These are phyloP conservation scores for Hipposideros larvatus DNA, from an alignment of 2,797 vertebrate genomes.

Conservation along the genomic window DNA sequence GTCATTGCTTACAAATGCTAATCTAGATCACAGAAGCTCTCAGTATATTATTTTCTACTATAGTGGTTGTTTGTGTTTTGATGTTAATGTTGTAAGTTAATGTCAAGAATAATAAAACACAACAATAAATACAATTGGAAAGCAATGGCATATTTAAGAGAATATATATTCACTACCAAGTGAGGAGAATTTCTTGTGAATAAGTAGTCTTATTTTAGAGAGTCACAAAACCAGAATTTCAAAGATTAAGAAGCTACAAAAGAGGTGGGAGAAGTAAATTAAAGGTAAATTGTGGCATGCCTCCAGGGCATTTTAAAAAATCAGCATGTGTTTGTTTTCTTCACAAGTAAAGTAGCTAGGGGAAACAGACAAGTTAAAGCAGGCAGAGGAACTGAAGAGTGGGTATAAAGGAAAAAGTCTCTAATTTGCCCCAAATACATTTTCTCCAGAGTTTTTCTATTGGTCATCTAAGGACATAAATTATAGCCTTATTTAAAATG, in stretches of 20 bases:
- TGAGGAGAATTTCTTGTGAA: not conserved
- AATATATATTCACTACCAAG: not conserved
- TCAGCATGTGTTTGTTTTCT: not conserved
- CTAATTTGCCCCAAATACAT: not conserved
- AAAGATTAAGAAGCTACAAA: not conserved
- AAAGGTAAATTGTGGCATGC: not conserved
- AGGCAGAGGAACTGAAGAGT: not conserved
- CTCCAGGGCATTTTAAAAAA: not conserved
- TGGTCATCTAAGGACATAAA: not conserved
- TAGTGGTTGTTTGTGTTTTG: not conserved
- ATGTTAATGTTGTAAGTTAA: not conserved
- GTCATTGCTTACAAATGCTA: not conserved
- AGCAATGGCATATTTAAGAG: not conserved
- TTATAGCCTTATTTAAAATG: not conserved
- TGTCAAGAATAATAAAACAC: not conserved
- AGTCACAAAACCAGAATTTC: not conserved
- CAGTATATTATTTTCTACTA: not conserved
- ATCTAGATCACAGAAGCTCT: not conserved
- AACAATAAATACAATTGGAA: not conserved
- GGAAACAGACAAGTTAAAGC: not conserved
- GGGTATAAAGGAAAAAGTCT: not conserved
- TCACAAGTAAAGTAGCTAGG: not conserved
- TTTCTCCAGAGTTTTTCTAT: not conserved
- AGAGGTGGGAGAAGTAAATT: not conserved
- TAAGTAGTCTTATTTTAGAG: not conserved